These are phyloP conservation scores for Cyanoderma ruficeps DNA, from an alignment of 2,113 vertebrate species.

Conservation along the genomic window DNA sequence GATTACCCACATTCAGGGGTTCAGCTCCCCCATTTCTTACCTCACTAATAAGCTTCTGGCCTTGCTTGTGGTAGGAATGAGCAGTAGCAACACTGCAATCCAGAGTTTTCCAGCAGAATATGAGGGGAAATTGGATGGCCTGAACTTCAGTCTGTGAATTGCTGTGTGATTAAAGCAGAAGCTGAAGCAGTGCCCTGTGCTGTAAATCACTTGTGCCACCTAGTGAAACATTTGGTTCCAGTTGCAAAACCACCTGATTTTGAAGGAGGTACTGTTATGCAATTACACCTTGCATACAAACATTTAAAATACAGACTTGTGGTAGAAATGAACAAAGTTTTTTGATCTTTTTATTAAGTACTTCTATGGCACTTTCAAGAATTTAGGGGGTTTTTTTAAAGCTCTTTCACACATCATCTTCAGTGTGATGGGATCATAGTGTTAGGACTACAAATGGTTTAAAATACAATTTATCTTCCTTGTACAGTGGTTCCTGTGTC, in stretches of 20 bases:
- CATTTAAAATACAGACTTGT: not conserved
- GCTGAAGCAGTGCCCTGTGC: not conserved
- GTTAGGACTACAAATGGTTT: not conserved
- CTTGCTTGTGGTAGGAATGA: not conserved
- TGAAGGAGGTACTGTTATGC: not conserved
- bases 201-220: conserved; percentile 53
- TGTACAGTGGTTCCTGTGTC: not conserved
- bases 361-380: not conserved
- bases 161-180: not conserved
- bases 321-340: not conserved
- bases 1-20: not conserved
- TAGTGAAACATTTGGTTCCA: conserved; percentile 9
- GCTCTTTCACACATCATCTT: not conserved
- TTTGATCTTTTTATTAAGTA: not conserved
- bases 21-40: not conserved
- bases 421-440: not conserved
- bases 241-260: not conserved
- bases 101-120: not conserved
- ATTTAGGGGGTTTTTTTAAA: not conserved
- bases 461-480: not conserved
- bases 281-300: not conserved
- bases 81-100: not conserved
- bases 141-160: not conserved
- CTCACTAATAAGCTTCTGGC: not conserved
- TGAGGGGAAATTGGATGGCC: not conserved